These are phyloP conservation scores for Origma solitaria DNA, from an alignment of 2,113 vertebrate species.

Conservation along the genomic window DNA sequence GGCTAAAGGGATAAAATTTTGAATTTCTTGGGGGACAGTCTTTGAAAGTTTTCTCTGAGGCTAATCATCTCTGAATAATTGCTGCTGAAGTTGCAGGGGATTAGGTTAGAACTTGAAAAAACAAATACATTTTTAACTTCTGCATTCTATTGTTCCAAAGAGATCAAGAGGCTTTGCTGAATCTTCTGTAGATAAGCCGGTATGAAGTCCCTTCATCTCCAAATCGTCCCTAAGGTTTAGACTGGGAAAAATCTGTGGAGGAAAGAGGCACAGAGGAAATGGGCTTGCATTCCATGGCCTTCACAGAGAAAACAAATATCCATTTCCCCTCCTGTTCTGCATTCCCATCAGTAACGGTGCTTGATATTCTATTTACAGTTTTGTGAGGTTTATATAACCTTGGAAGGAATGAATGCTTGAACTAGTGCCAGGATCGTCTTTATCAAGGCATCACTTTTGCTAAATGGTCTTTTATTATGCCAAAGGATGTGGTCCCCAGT, in stretches of 20 bases:
- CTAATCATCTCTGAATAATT: background rate
- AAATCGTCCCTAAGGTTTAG: conserved; percentile 21
- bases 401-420: conserved; percentile 43
- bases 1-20: background rate
- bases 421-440: conserved; percentile 19
- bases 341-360: conserved; percentile 45
- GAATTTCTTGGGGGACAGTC: background rate
- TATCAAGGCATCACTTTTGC: conserved; percentile 30
- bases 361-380: conserved; percentile 55
- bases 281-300: conserved; percentile 59
- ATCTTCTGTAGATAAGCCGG: conserved; percentile 36
- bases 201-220: conserved; percentile 53
- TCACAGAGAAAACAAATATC: conserved; percentile 65
- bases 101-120: conserved; percentile 29
- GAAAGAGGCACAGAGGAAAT: conserved; percentile 59
- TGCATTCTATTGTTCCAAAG: background rate
- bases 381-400: conserved; percentile 57
- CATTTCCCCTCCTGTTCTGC: conserved; percentile 59
- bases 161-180: conserved; percentile 48
- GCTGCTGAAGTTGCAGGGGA: conserved; percentile 3
- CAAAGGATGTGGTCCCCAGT: conserved; percentile 9
- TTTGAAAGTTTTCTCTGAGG: background rate
- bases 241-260: background rate
- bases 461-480: conserved; percentile 46
- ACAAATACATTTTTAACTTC: conserved; percentile 36